phyloP scores from a whole-genome alignment of 2,888 invertebrate species.

The Syritta pipiens region DNA sequence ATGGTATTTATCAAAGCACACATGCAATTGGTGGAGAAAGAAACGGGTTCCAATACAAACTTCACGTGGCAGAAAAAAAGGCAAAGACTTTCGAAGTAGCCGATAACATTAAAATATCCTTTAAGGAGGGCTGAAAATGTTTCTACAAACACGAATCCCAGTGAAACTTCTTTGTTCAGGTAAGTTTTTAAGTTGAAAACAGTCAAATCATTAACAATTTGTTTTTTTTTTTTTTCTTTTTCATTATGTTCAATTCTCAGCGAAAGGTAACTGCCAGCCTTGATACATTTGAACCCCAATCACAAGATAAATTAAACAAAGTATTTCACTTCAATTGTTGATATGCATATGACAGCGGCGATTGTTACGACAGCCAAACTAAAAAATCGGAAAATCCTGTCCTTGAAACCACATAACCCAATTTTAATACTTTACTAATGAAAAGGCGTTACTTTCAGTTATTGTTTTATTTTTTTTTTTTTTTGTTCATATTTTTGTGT shows the following conservation, averaged over 20 bases:
- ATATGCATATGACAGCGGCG: slow-evolving; percentile 43
- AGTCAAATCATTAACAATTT: not conserved
- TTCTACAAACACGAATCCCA: slow-evolving; percentile 23
- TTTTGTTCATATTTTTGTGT: no score
- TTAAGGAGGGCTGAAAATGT: slow-evolving; percentile 17
- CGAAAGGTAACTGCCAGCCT: slow-evolving; percentile 40
- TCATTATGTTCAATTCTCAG: slow-evolving; percentile 7
- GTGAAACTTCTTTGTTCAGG: slow-evolving; percentile 22
- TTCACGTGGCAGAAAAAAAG: not conserved
- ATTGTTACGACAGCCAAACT: slow-evolving; percentile 18
- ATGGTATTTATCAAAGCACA: no score
- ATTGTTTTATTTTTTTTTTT: no score
- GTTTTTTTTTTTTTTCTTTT: slow-evolving; percentile 33
- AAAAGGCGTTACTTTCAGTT: slow-evolving; percentile 4
- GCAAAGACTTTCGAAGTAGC: slow-evolving; percentile 10
- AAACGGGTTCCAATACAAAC: slow-evolving; percentile 17
- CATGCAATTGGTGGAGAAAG: no score
- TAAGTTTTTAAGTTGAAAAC: not conserved
- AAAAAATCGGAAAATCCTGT: slow-evolving; percentile 37
- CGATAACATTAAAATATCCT: slow-evolving; percentile 33
- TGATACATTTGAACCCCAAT: slow-evolving; percentile 43
- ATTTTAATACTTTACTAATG: slow-evolving; percentile 1
- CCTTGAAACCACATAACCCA: slow-evolving; percentile 53
- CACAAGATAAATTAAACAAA: slow-evolving; percentile 48
- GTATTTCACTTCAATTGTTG: slow-evolving; percentile 26